Base-by-base conservation (phyloP, 2,113 vertebrate genomes). In the Eptatretus burgeri region DNA sequence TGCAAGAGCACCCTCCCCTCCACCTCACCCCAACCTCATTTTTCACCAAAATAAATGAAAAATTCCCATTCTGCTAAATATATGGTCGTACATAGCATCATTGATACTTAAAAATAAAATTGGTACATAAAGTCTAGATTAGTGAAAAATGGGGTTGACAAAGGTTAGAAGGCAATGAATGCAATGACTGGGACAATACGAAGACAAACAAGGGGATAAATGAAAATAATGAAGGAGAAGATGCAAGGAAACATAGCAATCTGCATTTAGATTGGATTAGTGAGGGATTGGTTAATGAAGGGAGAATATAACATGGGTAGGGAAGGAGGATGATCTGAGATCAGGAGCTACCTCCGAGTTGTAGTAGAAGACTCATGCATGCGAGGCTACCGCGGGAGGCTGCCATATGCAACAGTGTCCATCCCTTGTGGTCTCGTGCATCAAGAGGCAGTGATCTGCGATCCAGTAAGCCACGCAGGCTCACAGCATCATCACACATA, bases 401-500 rank as follows among this genome's bases (percentile, higher is more conserved):
- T 19, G 91, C 94, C 73, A 95, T 94, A 70, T 98, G 91, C 63
- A 98, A 86, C 73, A 98, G 72, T 1, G 91, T 98, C 91, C 89
- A 98, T 65, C 91, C 91, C 1, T 98, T 98, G 70, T 87, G 85
- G 12, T 98, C 91, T 1, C 89, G 80, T 67, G 85, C 84, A n/a
- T 60, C 56, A 10, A n/a, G 56, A 41, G 27, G 27, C 27, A 41
- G 27, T 41, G 27, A 3, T 41, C 27, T 7, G 27, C 27, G 27
- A 41, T 41, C 27, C 56, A 60, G 56, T 20, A 60, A 60, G n/a
- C 56, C n/a, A 20, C 56, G 56, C n/a, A 20, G n/a, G 12, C n/a
- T 17, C n/a, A 60, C 56, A n/a, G 20, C 56, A 20, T 60, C 56
- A 20, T 60, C 56, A 12, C 56, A 60, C 56, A 20, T 20, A n/a